phyloP scores from a whole-genome alignment of 2,113 vertebrate genomes.

The Crypturellus undulatus region DNA sequence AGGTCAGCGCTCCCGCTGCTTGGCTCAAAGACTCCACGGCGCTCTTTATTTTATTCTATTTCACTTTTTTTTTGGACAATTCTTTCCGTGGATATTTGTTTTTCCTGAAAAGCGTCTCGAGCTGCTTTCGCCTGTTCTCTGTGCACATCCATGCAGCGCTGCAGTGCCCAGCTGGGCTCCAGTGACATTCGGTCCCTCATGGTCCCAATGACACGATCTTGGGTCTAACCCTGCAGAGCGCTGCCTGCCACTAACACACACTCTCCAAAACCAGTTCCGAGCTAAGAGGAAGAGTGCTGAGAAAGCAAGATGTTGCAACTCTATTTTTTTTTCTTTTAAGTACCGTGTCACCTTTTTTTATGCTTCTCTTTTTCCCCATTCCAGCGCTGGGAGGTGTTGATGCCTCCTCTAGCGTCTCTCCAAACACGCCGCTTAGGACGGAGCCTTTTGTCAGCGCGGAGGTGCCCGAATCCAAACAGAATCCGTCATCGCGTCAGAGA shows the following conservation, averaged over 20 bases:
- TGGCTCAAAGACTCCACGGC: conserved; percentile 19
- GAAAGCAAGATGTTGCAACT: neutral
- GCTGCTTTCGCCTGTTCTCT: neutral
- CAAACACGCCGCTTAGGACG: neutral
- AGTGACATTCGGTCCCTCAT: neutral
- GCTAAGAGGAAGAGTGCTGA: neutral
- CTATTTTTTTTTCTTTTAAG: neutral
- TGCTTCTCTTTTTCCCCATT: conserved; percentile 5
- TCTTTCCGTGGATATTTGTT: neutral
- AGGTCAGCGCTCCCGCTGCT: conserved; percentile 3
- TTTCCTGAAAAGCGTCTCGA: conserved; percentile 19
- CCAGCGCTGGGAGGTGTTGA: conserved; percentile 21
- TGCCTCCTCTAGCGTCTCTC: neutral
- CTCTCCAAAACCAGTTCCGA: neutral
- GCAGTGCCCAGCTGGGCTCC: fast-evolving
- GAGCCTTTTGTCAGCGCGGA: neutral
- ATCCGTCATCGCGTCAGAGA: neutral
- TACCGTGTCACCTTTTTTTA: neutral
- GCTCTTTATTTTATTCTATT: neutral
- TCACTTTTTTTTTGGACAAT: neutral
- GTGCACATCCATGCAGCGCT: neutral
- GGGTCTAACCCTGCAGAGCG: neutral
- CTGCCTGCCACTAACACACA: neutral
- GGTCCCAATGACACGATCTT: neutral
- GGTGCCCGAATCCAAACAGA: conserved; percentile 42